Conservation (phyloP, 2,113 vertebrate genomes). For the Lichenostomus cassidix region DNA sequence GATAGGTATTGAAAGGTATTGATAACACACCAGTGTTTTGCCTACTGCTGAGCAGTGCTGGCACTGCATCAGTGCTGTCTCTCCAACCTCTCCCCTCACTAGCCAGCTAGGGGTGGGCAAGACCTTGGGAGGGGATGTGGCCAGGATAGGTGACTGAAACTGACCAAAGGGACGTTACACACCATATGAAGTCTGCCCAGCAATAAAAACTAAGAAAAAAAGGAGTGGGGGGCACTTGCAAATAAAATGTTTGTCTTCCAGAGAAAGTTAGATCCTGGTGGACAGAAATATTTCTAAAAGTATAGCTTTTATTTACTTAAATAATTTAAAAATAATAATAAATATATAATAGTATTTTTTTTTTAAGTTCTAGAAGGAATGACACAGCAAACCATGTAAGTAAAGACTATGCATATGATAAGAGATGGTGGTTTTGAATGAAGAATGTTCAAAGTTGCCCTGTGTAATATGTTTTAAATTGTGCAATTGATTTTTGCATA, state of each 20-base stretch:
- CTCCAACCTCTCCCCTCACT: not conserved
- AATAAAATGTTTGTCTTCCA: not conserved
- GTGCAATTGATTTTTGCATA: not conserved
- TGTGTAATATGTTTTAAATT: not conserved
- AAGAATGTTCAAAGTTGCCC: not conserved
- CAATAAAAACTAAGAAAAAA: not conserved
- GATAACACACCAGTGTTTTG: not conserved
- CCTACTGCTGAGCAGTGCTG: not conserved
- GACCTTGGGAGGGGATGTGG: not conserved
- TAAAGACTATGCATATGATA: not conserved
- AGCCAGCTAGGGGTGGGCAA: too few species aligned
- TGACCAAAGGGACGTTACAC: not conserved
- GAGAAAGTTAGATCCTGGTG: not conserved
- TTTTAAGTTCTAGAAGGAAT: not conserved
- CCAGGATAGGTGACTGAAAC: not conserved
- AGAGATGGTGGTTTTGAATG: not conserved
- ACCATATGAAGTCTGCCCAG: not conserved
- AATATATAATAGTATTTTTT: not conserved
- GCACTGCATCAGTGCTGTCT: not conserved
- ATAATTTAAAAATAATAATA: not conserved
- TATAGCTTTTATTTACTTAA: not conserved
- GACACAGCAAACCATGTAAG: not conserved
- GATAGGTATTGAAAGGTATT: not conserved
- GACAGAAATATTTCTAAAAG: not conserved
- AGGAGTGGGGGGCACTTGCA: fast-evolving